These are phyloP conservation scores for Ophiodon elongatus DNA, from an alignment of 2,113 vertebrate genomes.

Conservation along the genomic window DNA sequence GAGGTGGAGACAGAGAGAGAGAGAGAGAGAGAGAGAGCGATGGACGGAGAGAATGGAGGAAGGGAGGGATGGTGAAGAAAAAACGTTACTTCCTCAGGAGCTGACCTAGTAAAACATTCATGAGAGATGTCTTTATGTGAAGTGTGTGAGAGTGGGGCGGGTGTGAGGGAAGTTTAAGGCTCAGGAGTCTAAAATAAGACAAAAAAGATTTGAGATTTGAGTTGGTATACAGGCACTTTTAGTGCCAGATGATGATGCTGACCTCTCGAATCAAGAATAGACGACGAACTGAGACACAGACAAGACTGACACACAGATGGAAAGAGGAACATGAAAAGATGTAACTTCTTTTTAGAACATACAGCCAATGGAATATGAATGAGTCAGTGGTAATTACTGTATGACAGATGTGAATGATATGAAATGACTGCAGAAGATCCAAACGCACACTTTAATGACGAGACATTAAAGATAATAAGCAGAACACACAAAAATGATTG, in stretches of 20 bases:
- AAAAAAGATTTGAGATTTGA: conserved; percentile 47
- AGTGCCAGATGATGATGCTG: conserved; percentile 22
- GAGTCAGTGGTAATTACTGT: conserved; percentile 23
- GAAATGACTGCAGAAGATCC: conserved; percentile 20
- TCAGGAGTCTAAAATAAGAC: conserved; percentile 67
- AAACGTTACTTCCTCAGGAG: conserved; percentile 60
- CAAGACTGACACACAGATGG: not conserved
- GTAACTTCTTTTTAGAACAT: not conserved
- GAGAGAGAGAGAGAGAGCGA: conserved; percentile 57
- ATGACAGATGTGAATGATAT: conserved; percentile 16
- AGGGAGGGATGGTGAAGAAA: conserved; percentile 26
- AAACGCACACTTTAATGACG: conserved; percentile 21
- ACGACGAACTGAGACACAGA: conserved; percentile 2
- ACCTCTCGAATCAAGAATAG: conserved; percentile 47
- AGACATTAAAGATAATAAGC: conserved; percentile 37
- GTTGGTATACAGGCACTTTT: conserved; percentile 35
- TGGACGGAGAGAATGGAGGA: conserved; percentile 25
- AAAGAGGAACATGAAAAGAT: conserved; percentile 24
- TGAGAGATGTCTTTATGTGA: conserved; percentile 67
- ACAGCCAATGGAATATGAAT: conserved; percentile 12
- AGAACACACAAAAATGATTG: conserved; percentile 43
- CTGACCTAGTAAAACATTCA: conserved; percentile 75
- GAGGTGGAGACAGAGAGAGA: conserved; percentile 61
- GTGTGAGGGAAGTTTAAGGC: conserved; percentile 22
- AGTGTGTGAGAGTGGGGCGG: conserved; percentile 18